Evolutionary conservation across 1,140 invertebrate species (phyloP).

Genomic region (Papilio glaucus): DNA sequence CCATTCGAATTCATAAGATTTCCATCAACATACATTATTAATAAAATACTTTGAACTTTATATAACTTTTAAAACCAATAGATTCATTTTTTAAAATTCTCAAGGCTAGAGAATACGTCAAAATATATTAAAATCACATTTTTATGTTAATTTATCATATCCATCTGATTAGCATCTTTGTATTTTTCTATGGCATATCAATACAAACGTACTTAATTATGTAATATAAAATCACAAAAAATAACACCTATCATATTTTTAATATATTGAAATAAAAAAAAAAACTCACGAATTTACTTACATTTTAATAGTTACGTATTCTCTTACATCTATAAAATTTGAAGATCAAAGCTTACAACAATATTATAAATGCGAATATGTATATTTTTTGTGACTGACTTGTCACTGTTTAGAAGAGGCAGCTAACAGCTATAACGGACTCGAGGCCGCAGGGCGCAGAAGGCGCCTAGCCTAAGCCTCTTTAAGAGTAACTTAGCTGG

Average conservation of each 20-base stretch:
- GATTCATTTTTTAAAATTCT: not conserved
- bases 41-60: not conserved
- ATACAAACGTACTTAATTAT: not conserved
- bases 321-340: too few species aligned
- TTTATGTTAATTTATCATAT: constrained; percentile 17
- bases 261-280: not conserved
- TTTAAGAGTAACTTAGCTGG: too few species aligned
- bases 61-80: not conserved
- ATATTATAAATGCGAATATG: too few species aligned
- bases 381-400: too few species aligned
- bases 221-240: not conserved
- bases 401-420: too few species aligned
- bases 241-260: not conserved
- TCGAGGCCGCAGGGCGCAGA: too few species aligned
- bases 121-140: constrained; percentile 4
- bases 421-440: too few species aligned
- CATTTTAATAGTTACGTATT: not conserved
- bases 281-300: not conserved
- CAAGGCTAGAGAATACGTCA: constrained; percentile 5
- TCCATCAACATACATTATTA: too few species aligned
- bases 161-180: constrained; percentile 21
- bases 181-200: not conserved
- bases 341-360: too few species aligned
- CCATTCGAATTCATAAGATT: too few species aligned
- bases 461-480: too few species aligned